A percentile compares a stretch with the other conserved stretches of the same genome.
Conservation (phyloP, 1,140 invertebrate species). For the Trichoplusia ni region DNA sequence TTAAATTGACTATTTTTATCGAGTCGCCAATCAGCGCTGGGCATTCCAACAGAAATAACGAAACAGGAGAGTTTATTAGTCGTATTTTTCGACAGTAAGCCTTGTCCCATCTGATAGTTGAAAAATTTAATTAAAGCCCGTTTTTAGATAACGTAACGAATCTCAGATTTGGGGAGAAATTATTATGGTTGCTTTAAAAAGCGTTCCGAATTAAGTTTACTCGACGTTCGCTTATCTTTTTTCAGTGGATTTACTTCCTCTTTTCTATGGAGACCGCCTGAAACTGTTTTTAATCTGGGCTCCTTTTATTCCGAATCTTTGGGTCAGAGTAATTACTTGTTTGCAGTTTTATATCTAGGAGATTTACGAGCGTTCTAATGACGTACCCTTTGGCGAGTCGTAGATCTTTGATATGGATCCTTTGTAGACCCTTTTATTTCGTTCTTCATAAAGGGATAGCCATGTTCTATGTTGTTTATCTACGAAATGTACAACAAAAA, state of each 20-base stretch:
- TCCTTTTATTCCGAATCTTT: constrained; percentile 25
- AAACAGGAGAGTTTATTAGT: constrained; percentile 44
- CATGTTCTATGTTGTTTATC: too few relatives aligned
- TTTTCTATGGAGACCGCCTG: constrained; percentile 23
- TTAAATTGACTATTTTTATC: constrained; percentile 49
- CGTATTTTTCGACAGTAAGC: constrained; percentile 39
- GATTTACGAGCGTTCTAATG: constrained; percentile 28
- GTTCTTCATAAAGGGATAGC: background rate
- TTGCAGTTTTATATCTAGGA: constrained; percentile 33
- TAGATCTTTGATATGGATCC: background rate
- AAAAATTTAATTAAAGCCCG: constrained; percentile 59
- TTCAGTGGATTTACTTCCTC: constrained; percentile 36
- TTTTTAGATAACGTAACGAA: constrained; percentile 49
- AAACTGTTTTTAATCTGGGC: constrained; percentile 30
- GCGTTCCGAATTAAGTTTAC: constrained; percentile 43
- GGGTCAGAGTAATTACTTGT: constrained; percentile 32
- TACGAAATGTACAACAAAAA: constrained; percentile 7
- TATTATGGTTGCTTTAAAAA: constrained; percentile 50
- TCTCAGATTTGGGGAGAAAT: constrained; percentile 36
- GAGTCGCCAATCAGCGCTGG: constrained; percentile 28
- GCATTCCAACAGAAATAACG: constrained; percentile 23
- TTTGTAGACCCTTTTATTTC: constrained; percentile 12
- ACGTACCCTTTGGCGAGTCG: constrained; percentile 10
- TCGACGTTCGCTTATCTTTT: constrained; percentile 34
- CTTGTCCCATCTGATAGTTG: constrained; percentile 55